These are phyloP conservation scores for Elegia similella DNA, from an alignment of 2,888 invertebrate species.

Conservation along the genomic window DNA sequence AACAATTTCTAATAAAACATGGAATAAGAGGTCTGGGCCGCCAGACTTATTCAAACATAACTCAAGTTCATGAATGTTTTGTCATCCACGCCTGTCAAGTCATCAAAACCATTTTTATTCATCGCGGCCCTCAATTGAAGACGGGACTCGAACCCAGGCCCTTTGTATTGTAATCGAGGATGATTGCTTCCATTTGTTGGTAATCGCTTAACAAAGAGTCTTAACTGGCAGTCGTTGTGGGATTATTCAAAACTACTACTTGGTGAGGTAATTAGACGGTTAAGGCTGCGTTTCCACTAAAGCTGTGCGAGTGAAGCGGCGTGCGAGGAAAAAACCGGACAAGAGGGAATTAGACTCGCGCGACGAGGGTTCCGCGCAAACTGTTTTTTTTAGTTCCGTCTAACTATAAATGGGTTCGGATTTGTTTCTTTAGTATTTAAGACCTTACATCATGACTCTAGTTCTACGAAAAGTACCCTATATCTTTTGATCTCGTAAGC, in stretches of 20 bases:
- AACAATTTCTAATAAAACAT: too few relatives aligned
- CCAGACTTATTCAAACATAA: background rate
- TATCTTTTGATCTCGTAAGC: too few relatives aligned
- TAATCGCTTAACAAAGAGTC: conserved; percentile 38
- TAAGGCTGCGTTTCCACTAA: too few relatives aligned
- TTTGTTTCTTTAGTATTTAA: too few relatives aligned
- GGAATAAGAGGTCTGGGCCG: background rate
- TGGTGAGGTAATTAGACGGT: background rate
- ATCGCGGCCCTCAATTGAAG: conserved; percentile 14
- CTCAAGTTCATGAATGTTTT: conserved; percentile 8
- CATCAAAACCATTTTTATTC: conserved; percentile 16
- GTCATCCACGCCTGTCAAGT: conserved; percentile 13
- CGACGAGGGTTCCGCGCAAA: too few relatives aligned
- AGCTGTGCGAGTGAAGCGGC: too few relatives aligned
- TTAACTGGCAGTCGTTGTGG: conserved; percentile 27
- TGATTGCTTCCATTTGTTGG: conserved; percentile 36
- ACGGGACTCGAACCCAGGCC: conserved; percentile 16
- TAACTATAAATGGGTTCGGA: too few relatives aligned
- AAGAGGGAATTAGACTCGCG: too few relatives aligned
- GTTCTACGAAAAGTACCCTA: too few relatives aligned
- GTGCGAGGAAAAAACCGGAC: too few relatives aligned
- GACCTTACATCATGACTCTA: too few relatives aligned
- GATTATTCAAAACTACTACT: conserved; percentile 12
- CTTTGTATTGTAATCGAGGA: conserved; percentile 47
- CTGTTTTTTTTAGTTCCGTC: too few relatives aligned